Conservation (phyloP, 1,140 invertebrate genomes). For the Procambarus clarkii region DNA sequence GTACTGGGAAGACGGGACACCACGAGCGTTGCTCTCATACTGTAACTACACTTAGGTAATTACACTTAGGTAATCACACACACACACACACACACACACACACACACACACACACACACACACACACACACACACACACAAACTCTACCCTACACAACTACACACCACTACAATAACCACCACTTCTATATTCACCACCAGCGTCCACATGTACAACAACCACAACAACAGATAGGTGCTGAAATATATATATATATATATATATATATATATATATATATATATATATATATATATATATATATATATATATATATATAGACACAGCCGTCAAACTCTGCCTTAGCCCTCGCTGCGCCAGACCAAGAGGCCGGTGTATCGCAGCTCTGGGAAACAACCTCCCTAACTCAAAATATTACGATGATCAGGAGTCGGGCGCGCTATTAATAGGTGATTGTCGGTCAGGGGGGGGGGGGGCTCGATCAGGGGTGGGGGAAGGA, state of each 20-base stretch:
- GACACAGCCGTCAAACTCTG: neutral
- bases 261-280: no score
- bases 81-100: no score
- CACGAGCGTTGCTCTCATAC: no score
- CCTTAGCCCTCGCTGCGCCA: neutral
- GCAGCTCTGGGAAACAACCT: neutral
- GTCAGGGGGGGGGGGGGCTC: neutral
- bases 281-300: no score
- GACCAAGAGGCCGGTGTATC: slow-evolving; percentile 7
- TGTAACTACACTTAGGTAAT: no score
- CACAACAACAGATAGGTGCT: neutral
- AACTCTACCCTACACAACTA: no score
- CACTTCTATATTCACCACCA: neutral
- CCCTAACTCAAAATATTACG: slow-evolving; percentile 31
- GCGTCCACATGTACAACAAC: neutral
- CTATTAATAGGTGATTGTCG: slow-evolving; percentile 4
- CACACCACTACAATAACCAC: neutral
- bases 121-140: no score
- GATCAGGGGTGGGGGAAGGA: neutral
- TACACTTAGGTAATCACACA: no score
- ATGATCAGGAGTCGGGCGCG: neutral
- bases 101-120: no score
- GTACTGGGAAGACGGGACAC: no score
- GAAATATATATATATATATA: no score
- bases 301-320: slow-evolving; percentile 19